phyloP scores from a whole-genome alignment of 2,888 invertebrate species.

The Callimorpha dominula region DNA sequence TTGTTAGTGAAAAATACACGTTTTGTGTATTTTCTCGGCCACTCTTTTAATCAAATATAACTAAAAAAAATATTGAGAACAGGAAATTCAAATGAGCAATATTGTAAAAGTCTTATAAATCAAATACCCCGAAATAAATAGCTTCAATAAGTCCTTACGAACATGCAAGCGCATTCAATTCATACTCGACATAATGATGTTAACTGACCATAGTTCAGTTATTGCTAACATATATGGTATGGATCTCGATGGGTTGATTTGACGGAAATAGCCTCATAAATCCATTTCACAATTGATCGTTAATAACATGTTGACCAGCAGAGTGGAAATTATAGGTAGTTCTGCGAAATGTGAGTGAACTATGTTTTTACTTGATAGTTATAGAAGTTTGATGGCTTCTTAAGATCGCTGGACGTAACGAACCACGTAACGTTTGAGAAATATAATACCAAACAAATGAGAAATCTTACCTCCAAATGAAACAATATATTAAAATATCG shows the following conservation, averaged over 20 bases:
- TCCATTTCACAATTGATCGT: slow-evolving; percentile 31
- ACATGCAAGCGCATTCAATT: slow-evolving; percentile 25
- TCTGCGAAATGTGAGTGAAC: background rate
- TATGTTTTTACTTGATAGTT: background rate
- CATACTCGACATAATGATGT: slow-evolving; percentile 40
- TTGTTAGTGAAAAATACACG: slow-evolving; percentile 9
- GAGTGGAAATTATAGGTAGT: slow-evolving; percentile 6
- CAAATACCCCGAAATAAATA: background rate
- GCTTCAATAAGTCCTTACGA: slow-evolving; percentile 18
- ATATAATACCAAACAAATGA: background rate
- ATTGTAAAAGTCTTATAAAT: background rate
- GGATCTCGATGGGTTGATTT: slow-evolving; percentile 26
- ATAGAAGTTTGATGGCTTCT: slow-evolving; percentile 1
- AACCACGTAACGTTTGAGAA: background rate
- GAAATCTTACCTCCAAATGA: background rate
- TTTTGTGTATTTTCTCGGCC: slow-evolving; percentile 1
- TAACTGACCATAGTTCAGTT: slow-evolving; percentile 23
- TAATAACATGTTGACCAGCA: slow-evolving; percentile 24
- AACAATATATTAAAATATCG: background rate
- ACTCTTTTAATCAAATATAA: background rate
- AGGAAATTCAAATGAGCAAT: background rate
- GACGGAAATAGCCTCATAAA: slow-evolving; percentile 22
- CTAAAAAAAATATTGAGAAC: no score
- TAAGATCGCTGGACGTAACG: background rate
- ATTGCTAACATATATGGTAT: slow-evolving; percentile 38